Base-by-base conservation (phyloP, 1,140 invertebrate species). In the Drosophila azteca region DNA sequence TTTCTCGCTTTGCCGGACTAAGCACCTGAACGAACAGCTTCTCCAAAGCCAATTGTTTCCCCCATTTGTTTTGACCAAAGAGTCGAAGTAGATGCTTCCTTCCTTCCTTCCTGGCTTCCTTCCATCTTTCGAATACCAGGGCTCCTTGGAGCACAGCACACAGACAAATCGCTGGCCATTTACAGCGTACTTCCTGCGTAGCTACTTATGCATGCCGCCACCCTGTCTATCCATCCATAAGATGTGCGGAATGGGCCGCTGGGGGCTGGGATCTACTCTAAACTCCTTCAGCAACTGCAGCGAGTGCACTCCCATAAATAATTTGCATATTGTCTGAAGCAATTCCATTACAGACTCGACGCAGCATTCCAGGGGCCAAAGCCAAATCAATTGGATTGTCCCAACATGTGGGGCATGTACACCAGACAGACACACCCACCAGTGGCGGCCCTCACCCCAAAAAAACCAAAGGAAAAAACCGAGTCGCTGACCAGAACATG, bases 261-360 rank as follows among this genome's bases (percentile, higher is more conserved):
- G 9, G 31, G 31, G n/a, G n/a, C n/a, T n/a, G n/a, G n/a, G 9
- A 35, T 0, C 9, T 3, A 11, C 31, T 11, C 31, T 85, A 78
- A 81, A 70, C 82, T 81, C 70, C 49, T 65, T 31, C 77, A 75
- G 62, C 68, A 78, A 79, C 62, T 64, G 74, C 74, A 75, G 66
- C 65, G 53, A 68, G 54, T 69, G 67, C 35, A 15, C 58, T 64
- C n/a, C 31, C 17, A 26, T 73, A 60, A 63, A 81, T 81, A 87
- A 85, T 85, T 85, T 85, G 82, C 81, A 85, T 85, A 87, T 87
- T 85, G 69, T 71, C 62, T 71, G 80, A 44, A 57, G 55, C 77
- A 75, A 87, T 81, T 87, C 65, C 74, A 85, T 82, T 74, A 78
- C 39, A 60, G 45, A 11, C 35, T 63, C 43, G 22, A 35, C 22